Evolutionary conservation across 92 coral and sea anemone species (phyloP).

Genomic region (Diadumene lineata): DNA sequence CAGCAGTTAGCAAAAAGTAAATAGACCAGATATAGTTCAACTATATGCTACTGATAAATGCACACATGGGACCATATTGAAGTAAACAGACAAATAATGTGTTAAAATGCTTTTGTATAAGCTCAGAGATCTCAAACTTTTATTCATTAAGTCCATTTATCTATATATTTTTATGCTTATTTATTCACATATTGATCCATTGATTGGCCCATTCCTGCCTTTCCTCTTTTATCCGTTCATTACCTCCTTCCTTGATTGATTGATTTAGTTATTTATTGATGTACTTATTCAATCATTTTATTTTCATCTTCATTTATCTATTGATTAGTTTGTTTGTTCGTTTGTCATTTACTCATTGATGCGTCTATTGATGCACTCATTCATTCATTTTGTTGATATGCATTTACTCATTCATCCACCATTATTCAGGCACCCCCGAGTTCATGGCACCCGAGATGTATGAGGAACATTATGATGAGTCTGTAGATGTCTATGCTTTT

Average conservation of each 20-base stretch:
- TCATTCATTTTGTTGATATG: too few species aligned
- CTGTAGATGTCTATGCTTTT: slow-evolving; percentile 98
- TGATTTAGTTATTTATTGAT: too few species aligned
- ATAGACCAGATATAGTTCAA: too few species aligned
- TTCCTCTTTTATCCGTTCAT: neutral
- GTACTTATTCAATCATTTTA: neutral
- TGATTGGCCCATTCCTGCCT: slow-evolving; percentile 11
- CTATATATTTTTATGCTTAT: too few species aligned
- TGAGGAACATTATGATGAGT: slow-evolving; percentile 97
- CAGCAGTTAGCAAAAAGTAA: too few species aligned
- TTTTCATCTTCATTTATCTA: neutral
- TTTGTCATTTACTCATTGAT: neutral
- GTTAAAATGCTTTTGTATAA: too few species aligned
- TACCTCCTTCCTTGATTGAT: too few species aligned
- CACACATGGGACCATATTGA: too few species aligned
- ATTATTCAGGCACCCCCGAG: slow-evolving; percentile 86
- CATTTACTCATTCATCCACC: neutral
- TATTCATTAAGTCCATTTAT: too few species aligned
- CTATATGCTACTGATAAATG: too few species aligned
- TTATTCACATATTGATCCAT: neutral
- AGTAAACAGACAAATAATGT: too few species aligned
- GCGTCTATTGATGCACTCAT: neutral
- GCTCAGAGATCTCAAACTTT: too few species aligned
- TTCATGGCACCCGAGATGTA: slow-evolving; percentile 99
- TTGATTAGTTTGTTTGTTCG: neutral